Conservation (phyloP, 2,797 vertebrate genomes). For the Silurus aristotelis region DNA sequence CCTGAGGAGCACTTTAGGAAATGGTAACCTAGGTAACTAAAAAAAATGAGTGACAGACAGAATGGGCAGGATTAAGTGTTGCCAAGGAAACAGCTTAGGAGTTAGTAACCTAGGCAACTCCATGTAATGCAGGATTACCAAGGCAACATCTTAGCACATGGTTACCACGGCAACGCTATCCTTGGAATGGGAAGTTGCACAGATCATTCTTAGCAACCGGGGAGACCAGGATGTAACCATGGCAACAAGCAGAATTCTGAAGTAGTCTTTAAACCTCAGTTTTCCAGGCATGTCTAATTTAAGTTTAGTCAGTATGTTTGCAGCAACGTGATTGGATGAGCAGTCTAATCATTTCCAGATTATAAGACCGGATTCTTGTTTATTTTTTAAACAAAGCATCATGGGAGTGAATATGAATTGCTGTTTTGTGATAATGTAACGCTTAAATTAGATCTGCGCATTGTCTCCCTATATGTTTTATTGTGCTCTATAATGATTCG, state of each 20-base stretch:
- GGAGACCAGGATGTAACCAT: constrained; percentile 21
- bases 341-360: background rate
- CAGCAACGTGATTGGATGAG: background rate
- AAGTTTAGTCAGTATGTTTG: background rate
- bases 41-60: constrained; percentile 7
- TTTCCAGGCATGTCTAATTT: constrained; percentile 10
- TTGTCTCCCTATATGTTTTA: background rate
- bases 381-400: background rate
- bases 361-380: background rate
- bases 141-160: constrained; percentile 37
- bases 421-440: background rate
- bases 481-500: background rate
- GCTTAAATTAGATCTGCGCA: background rate
- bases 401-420: background rate
- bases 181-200: constrained; percentile 13
- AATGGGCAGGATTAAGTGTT: constrained; percentile 6
- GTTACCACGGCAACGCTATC: constrained; percentile 34
- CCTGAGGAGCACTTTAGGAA: background rate
- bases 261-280: background rate
- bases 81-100: background rate
- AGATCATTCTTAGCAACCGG: constrained; percentile 23
- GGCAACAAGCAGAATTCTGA: constrained; percentile 34
- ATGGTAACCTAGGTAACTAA: constrained; percentile 38
- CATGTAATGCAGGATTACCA: constrained; percentile 35
- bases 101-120: constrained; percentile 43